Conservation (phyloP, 1,140 invertebrate species). For the Pogonus chalceus region DNA sequence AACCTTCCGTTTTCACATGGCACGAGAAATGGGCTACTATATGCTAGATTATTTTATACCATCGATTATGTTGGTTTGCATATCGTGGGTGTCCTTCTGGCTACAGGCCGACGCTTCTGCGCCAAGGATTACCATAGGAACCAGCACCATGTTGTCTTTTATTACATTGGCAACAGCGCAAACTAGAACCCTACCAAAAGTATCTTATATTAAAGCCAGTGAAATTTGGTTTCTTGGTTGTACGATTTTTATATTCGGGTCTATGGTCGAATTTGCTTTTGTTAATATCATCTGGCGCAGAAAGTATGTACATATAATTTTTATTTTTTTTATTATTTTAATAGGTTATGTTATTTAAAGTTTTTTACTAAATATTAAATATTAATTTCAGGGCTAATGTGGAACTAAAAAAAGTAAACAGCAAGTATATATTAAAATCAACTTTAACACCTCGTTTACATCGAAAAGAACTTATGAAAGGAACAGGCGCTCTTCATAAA, state of each 20-base stretch:
- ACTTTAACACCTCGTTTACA: constrained; percentile 65
- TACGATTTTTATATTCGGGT: constrained; percentile 73
- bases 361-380: not conserved
- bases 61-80: constrained; percentile 76
- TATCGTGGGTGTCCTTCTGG: constrained; percentile 89
- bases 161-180: constrained; percentile 75
- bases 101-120: constrained; percentile 76
- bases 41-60: constrained; percentile 85
- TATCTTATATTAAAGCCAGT: constrained; percentile 83
- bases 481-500: constrained; percentile 45
- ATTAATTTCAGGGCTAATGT: constrained; percentile 57
- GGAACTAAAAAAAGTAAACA: constrained; percentile 70
- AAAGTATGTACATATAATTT: constrained; percentile 45
- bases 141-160: constrained; percentile 76
- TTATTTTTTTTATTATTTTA: not conserved
- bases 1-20: constrained; percentile 64
- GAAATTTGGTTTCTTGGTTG: constrained; percentile 85
- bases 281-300: constrained; percentile 80
- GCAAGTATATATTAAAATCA: constrained; percentile 72
- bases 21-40: constrained; percentile 76
- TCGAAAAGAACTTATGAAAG: constrained; percentile 54
- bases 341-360: not conserved
- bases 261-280: constrained; percentile 80
- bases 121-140: constrained; percentile 67
- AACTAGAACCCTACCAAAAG: constrained; percentile 74